Evolutionary conservation across 2,113 vertebrate genomes (phyloP), one percentile per base, ranked within the genome.

Genomic region (Lophochroa leadbeateri): DNA sequence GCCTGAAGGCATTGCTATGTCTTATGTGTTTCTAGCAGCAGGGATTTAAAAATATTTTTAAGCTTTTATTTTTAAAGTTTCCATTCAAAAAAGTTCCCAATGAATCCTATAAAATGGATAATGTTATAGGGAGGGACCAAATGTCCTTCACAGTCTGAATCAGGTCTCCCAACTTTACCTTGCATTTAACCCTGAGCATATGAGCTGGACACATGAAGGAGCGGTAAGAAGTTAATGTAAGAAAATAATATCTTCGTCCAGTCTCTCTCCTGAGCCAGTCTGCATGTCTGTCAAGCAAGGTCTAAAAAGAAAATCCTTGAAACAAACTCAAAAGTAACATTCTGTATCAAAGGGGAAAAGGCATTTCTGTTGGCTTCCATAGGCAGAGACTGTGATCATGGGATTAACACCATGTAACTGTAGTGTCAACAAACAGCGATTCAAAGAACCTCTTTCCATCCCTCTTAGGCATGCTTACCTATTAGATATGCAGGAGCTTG

Each of bases 371-470:
- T 47, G 37, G 16, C 37, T 92, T 86, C 37, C 19, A 6, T 5
- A 9, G 7, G 37, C 16, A 46, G 50, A 53, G 39, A 27, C 20
- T 35, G 10, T 0, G 0, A 14, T 52, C n/a, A 2, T 1, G 2
- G 12, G 25, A 35, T 82, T 86, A 68, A 46, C n/a, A 16, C 11
- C 1, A 1, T 7, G 0, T 31, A 47, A 29, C 27, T 71, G 60
- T 6, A 44, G 3, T 67, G 43, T 35, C 58, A 55, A 28, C 33
- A 68, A 78, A 31, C 50, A 55, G 39, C 25, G 27, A 61, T 60
- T 65, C 13, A 44, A 74, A 65, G 19, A 69, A 72, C 58, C 33
- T 71, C 21, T 72, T 88, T 94, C 19, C 33, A 43, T 67, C 49
- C 29, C 29, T 53, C 20, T 44, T 67, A 35, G 46, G 16, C 60